phyloP scores from a whole-genome alignment of 2,888 invertebrate genomes.

The Erebia aethiops region DNA sequence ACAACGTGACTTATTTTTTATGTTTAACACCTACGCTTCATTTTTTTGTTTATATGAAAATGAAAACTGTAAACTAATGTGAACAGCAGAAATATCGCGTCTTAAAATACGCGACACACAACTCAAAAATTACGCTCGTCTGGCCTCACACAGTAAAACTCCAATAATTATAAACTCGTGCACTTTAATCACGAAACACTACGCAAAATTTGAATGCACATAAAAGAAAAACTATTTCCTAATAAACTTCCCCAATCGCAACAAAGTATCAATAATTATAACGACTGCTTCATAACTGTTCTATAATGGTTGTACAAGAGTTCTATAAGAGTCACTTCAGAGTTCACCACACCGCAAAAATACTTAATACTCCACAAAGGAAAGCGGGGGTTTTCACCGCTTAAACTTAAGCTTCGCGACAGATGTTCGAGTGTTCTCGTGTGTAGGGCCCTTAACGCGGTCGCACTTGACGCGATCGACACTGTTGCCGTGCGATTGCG shows the following conservation, averaged over 20 bases:
- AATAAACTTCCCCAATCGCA: neutral
- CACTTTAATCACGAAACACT: neutral
- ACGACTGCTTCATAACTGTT: conserved; percentile 19
- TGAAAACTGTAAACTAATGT: too few species aligned
- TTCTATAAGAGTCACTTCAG: conserved; percentile 30
- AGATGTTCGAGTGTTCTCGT: conserved; percentile 68
- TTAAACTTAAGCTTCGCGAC: conserved; percentile 54
- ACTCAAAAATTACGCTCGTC: too few species aligned
- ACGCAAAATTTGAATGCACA: neutral
- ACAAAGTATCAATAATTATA: conserved; percentile 16
- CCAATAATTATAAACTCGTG: too few species aligned
- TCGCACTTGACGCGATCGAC: conserved; percentile 51
- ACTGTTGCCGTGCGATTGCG: conserved; percentile 29
- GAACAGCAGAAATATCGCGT: too few species aligned
- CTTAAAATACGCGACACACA: too few species aligned
- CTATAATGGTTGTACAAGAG: conserved; percentile 20
- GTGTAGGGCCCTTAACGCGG: conserved; percentile 56
- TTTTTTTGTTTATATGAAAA: too few species aligned
- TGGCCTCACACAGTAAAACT: too few species aligned
- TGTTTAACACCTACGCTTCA: too few species aligned
- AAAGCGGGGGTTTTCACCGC: conserved; percentile 38
- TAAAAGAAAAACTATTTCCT: conserved; percentile 3
- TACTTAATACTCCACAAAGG: conserved; percentile 38
- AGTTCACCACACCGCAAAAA: conserved; percentile 38
- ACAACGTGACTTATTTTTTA: too few species aligned